Base-by-base conservation (phyloP, 2,113 vertebrate species). In the Bombycilla garrulus region DNA sequence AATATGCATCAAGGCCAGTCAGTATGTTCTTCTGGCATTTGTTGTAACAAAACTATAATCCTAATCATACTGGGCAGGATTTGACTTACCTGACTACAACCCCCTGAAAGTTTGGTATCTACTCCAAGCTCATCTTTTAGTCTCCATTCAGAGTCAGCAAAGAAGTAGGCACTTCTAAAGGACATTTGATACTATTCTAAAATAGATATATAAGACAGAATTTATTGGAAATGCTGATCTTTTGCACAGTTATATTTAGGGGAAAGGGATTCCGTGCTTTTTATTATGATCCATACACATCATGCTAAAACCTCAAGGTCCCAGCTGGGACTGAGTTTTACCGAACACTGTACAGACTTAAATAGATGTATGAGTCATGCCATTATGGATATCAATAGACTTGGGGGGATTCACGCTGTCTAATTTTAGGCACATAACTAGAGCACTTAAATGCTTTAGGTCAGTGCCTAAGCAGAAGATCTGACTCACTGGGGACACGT, bases 361-460 rank as follows among this genome's bases (percentile, higher is more conserved):
- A 93, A 93, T 31, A 95, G 51, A 83, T 47, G 6, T 28, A 20
- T 90, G 67, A 90, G 24, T 93, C 78, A 73, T 44, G 33, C 13
- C 51, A 70, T 76, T 76, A 51, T 23, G 26, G 29, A 28, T 92
- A 85, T 90, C 84, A 83, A 23, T 25, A 92, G 58, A 82, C 11
- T 56, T 88, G 51, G 50, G 69, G 78, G 56, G 23, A 29, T 73
- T 96, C 62, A 82, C 19, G 11, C 14, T 67, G 4, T n/a, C 85
- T 95, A 94, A 90, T 82, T 92, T 90, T 73, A 88, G 71, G 33
- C 35, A 80, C 26, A 31, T n/a, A 86, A 50, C 79, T 88, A 24
- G 47, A 57, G 25, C 36, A 26, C 21, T 87, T 81, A 71, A 89
- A 45, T 50, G 11, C 29, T 90, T 92, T 60, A 83, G 92, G 79